A percentile compares a stretch with the other conserved stretches of the same genome.
phyloP scores from a whole-genome alignment of 37 sponge, comb jelly and placozoan genomes.

The Axinella damicornis region DNA sequence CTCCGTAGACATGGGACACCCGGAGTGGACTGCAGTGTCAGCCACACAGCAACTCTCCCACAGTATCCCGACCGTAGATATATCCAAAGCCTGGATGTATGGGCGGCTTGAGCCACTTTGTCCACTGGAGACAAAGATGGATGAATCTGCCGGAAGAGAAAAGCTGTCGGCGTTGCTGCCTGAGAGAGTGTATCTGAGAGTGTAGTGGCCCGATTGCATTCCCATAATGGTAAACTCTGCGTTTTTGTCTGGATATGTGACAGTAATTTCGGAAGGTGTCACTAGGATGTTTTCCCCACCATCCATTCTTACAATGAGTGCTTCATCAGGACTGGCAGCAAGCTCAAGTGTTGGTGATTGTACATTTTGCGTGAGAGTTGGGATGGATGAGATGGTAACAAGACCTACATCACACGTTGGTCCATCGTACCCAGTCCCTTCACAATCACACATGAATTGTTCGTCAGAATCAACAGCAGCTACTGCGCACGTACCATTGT shows the following conservation, averaged over 20 bases:
- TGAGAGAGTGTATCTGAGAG: not conserved
- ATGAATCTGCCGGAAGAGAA: not conserved
- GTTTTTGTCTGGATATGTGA: not conserved
- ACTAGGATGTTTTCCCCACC: not conserved
- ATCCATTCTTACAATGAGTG: not conserved
- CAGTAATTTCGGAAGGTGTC: not conserved
- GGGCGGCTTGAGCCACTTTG: not conserved
- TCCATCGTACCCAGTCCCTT: constrained; percentile 28
- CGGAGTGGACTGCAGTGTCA: not conserved
- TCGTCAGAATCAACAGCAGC: not conserved
- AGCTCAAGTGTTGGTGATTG: not conserved
- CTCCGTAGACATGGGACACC: constrained; percentile 27
- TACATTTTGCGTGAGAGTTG: not conserved
- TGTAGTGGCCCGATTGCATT: not conserved
- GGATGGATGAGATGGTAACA: not conserved
- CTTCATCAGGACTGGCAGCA: constrained; percentile 21
- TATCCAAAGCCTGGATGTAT: constrained; percentile 1
- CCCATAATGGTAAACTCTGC: not conserved
- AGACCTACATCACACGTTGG: constrained; percentile 5
- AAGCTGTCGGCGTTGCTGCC: constrained; percentile 5
- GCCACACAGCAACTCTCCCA: constrained; percentile 19
- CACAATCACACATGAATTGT: constrained; percentile 2
- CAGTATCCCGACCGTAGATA: not conserved
- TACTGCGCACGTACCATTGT: not conserved
- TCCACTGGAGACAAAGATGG: not conserved